Base-by-base conservation (phyloP, 1,140 invertebrate species). In the Macrosteles quadrilineatus region DNA sequence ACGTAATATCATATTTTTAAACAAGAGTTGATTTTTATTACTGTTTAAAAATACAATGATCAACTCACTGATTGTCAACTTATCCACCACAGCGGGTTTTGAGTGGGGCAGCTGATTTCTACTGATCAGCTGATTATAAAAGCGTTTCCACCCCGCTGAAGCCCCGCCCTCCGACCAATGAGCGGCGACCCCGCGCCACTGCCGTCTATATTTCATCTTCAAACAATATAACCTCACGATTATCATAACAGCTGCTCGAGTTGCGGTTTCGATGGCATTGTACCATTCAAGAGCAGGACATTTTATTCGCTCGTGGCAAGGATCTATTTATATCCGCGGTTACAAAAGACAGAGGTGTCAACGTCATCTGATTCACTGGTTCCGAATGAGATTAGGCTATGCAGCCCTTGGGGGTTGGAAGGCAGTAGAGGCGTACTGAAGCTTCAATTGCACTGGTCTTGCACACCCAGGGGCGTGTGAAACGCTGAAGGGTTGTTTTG, bases 191-290 rank as follows among this genome's bases (percentile, higher is more conserved):
- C 21, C 4, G 4, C 14, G 47, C 47, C 47, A 19, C 47, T 50
- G 47, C 47, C 21, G 47, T 21, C 47, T 50, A 50, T 50, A 50
- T 50, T 50, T 50, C 47, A 50, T 50, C 47, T 50, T n/a, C 14
- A 17, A 19, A 50, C 47, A 50, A 50, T 50, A 21, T 21, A 21
- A 17, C 47, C 47, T 21, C 47, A 4, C 14, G 47, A 50, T 50
- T 50, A 50, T 50, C 47, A 50, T 50, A 50, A 50, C 47, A 50
- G 47, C 47, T 50, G 47, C 47, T 50, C 47, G 47, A 50, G 14
- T 50, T 50, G 47, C 47, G 47, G 47, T 50, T 50, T 50, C 6
- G 47, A 21, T 50, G 47, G 47, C 47, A 9, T 50, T 50, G 47
- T 50, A 50, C 47, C 47, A 3, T 21, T 50, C 47, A 40, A 40